Base-by-base conservation (phyloP, 64 coral and sea anemone species). In the Hydrozoanthus tunicans region DNA sequence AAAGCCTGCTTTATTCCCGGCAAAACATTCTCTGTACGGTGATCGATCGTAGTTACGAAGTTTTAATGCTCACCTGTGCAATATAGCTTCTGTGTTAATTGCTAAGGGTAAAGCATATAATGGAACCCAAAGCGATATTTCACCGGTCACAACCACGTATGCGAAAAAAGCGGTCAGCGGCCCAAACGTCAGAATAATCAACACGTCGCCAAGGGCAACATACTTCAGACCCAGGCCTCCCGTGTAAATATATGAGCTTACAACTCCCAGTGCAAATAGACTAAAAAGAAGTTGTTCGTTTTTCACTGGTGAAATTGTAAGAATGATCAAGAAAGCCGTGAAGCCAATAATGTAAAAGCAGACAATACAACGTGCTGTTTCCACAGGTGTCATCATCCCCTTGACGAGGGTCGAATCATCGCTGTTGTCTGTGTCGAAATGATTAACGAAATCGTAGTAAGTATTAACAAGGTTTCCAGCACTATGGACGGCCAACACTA, bases 161-260 rank as follows among this genome's bases (percentile, higher is more conserved):
- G 93, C 73, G 17, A 98, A 94, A 51, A 92, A 81, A 25, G 85
- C 90, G 54, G 93, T 91, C 51, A 98, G 83, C 60, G 91, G 90
- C 6, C 92, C 95, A 86, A 98, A 98, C 6, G 95, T 89, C 7
- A 92, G 32, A 5, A 98, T 78, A 8, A 98, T 92, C 53, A 94
- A 54, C 25, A 92, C 61, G 70, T 92, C 95, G 12, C 92, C 92
- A 23, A 94, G 67, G 51, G 95, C 92, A 13, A 94, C 80, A 73
- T 90, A 92, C 63, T 94, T 94, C 8, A 90, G 73, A 62, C 85
- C 93, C 32, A 94, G 23, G 68, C 85, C 93, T 58, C 95, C 95
- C 66, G 95, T 98, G 70, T 98, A 98, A 20, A 98, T 5, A 90
- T 94, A 94, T 0, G 95, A 98, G 55, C 90, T 83, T 1, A 84